These are phyloP conservation scores for Sapajus apella DNA, from an alignment of 2,113 vertebrate species.

Conservation along the genomic window DNA sequence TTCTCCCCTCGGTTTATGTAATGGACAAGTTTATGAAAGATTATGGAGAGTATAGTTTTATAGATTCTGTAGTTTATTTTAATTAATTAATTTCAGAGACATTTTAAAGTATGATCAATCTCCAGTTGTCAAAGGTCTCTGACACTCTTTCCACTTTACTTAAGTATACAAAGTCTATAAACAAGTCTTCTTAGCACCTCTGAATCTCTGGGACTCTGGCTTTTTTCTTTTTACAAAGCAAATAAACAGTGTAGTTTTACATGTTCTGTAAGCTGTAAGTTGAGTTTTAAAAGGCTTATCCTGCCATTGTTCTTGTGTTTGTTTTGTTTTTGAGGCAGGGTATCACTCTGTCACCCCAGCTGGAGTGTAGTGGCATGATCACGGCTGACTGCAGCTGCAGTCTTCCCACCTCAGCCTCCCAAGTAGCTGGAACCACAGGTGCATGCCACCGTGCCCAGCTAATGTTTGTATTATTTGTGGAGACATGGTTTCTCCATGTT, in stretches of 20 bases:
- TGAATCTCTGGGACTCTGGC: not conserved
- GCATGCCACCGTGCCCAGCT: not conserved
- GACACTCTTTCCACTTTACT: not conserved
- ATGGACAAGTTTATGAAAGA: not conserved
- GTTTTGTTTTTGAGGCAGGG: not conserved
- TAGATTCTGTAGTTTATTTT: conserved; percentile 11
- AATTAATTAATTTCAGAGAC: not conserved
- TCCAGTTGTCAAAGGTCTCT: not conserved
- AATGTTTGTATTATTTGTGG: not conserved
- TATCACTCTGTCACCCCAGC: not conserved
- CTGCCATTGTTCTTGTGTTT: not conserved
- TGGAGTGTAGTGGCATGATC: not conserved
- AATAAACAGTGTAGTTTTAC: not conserved
- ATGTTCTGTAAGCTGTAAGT: not conserved
- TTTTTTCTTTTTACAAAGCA: not conserved
- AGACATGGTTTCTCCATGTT: not conserved
- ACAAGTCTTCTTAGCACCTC: not conserved
- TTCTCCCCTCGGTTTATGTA: not conserved
- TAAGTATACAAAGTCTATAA: not conserved
- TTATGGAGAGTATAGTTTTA: not conserved
- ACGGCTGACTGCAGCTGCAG: not conserved
- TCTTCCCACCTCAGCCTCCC: not conserved
- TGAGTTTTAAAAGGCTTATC: not conserved
- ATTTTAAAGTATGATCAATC: not conserved
- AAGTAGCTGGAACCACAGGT: not conserved